Percentiles rank a stretch among this genome's conserved stretches.
phyloP scores from a whole-genome alignment of 2,797 vertebrate genomes.

The Gymnothorax reevesii region DNA sequence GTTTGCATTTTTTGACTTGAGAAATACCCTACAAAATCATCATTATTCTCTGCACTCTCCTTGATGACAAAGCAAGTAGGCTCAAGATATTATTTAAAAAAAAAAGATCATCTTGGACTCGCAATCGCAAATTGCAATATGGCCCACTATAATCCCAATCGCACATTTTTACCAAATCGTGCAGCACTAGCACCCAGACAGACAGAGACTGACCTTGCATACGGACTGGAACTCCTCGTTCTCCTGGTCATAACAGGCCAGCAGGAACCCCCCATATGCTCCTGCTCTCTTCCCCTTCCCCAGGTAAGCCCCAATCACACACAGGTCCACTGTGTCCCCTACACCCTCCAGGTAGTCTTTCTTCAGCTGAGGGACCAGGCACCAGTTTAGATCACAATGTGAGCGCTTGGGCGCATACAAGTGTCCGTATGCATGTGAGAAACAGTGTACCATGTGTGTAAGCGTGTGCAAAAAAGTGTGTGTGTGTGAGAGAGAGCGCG shows the following conservation, averaged over 20 bases:
- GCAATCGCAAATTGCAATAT: no score
- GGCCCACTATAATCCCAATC: no score
- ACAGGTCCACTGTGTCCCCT: conserved; percentile 87
- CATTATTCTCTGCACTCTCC: no score
- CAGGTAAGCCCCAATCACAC: conserved; percentile 87
- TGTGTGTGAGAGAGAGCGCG: background rate
- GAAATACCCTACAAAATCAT: no score
- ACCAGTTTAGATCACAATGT: no score
- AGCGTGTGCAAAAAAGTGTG: conserved; percentile 7
- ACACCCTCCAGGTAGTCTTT: conserved; percentile 90
- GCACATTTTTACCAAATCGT: no score
- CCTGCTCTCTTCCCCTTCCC: conserved; percentile 87
- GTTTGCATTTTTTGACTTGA: no score
- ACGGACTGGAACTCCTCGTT: conserved; percentile 89
- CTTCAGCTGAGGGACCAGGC: conserved; percentile 73
- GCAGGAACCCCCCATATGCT: conserved; percentile 84
- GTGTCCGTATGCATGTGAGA: background rate
- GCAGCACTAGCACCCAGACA: background rate
- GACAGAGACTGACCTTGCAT: conserved; percentile 78
- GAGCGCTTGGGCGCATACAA: background rate
- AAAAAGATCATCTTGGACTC: no score
- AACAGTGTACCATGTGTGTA: background rate
- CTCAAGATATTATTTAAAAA: no score
- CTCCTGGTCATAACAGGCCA: conserved; percentile 86
- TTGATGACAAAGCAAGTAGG: no score